Base-by-base conservation (phyloP, 2,797 vertebrate species). In the Buphagus erythrorhynchus region DNA sequence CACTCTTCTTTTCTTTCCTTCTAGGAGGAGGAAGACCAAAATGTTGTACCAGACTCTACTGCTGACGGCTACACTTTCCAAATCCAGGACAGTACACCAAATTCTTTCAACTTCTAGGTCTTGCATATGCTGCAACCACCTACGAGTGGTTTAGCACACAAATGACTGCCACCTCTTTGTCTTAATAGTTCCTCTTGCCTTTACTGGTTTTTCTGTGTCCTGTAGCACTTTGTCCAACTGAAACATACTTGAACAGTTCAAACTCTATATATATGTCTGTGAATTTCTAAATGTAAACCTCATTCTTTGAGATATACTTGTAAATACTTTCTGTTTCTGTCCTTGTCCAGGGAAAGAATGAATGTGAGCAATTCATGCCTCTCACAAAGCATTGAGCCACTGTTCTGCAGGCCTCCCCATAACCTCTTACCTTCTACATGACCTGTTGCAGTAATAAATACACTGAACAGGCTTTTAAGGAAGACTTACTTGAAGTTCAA, bases 61-160 rank as follows among this genome's bases (percentile, higher is more conserved):
- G 93, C 96, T 51, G 99, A 99, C 9, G 98, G 98, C 51, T 99
- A 99, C 38, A 97, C 98, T 0, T 99, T 99, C 96, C 99, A 99
- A 89, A 98, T 99, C 78, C 97, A 97, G 61, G 98, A 98, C 58
- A 98, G 94, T 68, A 57, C 96, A 92, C 97, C 98, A 93, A 97
- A 98, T 95, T 97, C 98, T 97, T 99, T 99, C 95, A 98, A 98
- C 88, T 99, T 99, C 94, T 99, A 98, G 89, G 22, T 59, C 43
- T 76, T 96, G 52, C 29, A 29, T 77, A 72, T 73, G 28, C 88
- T 87, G 35, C 78, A 78, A 48, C 61, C 35, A 55, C 81, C 83
- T 86, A 20, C 43, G 59, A 91, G 78, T 90, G 29, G 54, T 96
- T 97, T 96, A 93, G 93, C 92, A 94, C 31, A 28, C 98, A 96